Evolutionary conservation across 2,113 vertebrate genomes (phyloP), one percentile per base, ranked within the genome.

Genomic region (Tylochromis polylepis): DNA sequence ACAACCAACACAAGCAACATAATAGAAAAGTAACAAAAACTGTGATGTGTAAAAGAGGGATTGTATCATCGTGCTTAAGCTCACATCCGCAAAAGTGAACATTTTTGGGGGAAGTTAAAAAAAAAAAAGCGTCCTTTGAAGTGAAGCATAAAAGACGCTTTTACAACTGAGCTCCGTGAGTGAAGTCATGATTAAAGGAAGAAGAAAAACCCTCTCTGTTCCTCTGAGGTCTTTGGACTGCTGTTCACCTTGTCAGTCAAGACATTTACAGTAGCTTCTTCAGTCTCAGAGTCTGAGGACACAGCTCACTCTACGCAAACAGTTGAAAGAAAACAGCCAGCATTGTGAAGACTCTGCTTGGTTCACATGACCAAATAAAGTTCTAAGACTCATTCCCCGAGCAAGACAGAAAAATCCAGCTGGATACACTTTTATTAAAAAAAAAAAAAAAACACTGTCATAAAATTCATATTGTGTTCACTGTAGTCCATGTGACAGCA

Each of bases 201-300:
- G 84, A 79, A 81, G 83, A 12, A 79, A 85, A 75, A 81, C 75
- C 87, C 87, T 77, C 82, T 31, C 59, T 56, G 56, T 85, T 18
- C 83, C 83, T 86, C 65, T 79, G 84, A 88, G 88, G 87, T 87
- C 77, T 8, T 20, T 12, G 18, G 57, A 81, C 60, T 58, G 57
- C 82, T 65, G 77, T 81, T 62, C 72, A 2, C 3, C 58, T 55
- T 79, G 87, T 89, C 90, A 89, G 53, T 91, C 87, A 57, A 55
- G 16, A 58, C 16, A n/a, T 49, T 77, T 38, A n/a, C n/a, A n/a
- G n/a, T n/a, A 31, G 72, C 90, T 84, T 89, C 75, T 10, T 27
- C n/a, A 59, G 55, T 18, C 22, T 24, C 4, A 18, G 4, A 29
- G 84, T 89, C 88, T 58, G 49, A 62, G 87, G 62, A n/a, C 27